These are phyloP conservation scores for Eubasilissa regina DNA, from an alignment of 1,140 invertebrate species.

Conservation along the genomic window DNA sequence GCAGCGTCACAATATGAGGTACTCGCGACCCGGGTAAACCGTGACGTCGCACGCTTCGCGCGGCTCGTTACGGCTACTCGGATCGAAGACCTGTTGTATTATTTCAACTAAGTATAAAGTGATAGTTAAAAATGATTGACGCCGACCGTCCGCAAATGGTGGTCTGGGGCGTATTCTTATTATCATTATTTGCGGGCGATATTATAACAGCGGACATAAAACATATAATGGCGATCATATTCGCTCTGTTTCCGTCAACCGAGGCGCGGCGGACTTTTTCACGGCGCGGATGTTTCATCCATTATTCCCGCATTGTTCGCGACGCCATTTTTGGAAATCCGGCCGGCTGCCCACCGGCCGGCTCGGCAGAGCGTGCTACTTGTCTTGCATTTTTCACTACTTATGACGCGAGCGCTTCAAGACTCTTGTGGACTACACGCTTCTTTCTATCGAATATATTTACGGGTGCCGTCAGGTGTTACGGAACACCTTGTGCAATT, in stretches of 20 bases:
- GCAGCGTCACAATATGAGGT: too few relatives aligned
- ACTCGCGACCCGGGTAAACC: too few relatives aligned
- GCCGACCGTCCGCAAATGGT: slow-evolving; percentile 11
- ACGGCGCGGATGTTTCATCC: not conserved
- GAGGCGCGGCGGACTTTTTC: not conserved
- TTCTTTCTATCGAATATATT: not conserved
- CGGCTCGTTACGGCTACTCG: too few relatives aligned
- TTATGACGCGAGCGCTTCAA: not conserved
- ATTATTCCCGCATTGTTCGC: slow-evolving; percentile 16
- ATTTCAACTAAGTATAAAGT: not conserved
- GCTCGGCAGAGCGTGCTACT: too few relatives aligned
- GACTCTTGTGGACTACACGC: not conserved
- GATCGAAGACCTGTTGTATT: not conserved
- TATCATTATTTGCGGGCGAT: not conserved
- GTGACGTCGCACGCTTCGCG: too few relatives aligned
- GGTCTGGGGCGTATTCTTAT: slow-evolving; percentile 4
- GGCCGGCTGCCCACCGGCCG: too few relatives aligned
- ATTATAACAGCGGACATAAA: slow-evolving; percentile 12
- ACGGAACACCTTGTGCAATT: too few relatives aligned
- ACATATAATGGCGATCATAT: not conserved
- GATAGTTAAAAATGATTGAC: slow-evolving; percentile 31
- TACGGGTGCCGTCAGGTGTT: too few relatives aligned
- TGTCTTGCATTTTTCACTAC: not conserved
- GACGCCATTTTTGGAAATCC: slow-evolving; percentile 15
- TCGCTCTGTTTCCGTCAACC: slow-evolving; percentile 10